phyloP scores from a whole-genome alignment of 2,113 vertebrate genomes.

The Pterocles burchelli region DNA sequence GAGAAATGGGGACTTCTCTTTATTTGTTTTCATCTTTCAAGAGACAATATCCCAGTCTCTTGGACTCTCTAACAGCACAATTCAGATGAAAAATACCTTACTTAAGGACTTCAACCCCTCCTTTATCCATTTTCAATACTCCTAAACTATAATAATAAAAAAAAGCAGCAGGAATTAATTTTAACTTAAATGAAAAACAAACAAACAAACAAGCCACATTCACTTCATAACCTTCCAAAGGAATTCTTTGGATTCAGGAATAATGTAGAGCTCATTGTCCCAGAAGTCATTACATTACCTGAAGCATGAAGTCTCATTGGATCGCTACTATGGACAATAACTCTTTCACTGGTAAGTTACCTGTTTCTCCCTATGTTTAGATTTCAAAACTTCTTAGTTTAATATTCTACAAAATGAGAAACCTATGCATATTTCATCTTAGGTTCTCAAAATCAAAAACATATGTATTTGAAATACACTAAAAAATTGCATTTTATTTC shows the following conservation, averaged over 20 bases:
- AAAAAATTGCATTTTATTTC: not conserved
- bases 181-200: not conserved
- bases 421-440: not conserved
- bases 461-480: not conserved
- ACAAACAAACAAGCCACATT: not conserved
- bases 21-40: not conserved
- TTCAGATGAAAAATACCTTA: not conserved
- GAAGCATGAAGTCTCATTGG: conserved; percentile 12
- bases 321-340: not conserved
- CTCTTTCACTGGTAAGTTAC: not conserved
- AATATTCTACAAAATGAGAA: conserved; percentile 13
- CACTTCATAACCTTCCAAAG: not conserved
- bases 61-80: not conserved
- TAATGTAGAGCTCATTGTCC: not conserved
- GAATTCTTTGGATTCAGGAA: not conserved
- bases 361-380: not conserved
- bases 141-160: not conserved
- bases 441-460: not conserved
- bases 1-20: not conserved
- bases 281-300: not conserved
- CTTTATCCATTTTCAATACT: not conserved
- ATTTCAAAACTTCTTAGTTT: conserved; percentile 30
- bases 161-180: not conserved
- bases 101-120: not conserved
- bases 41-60: not conserved